Evolutionary conservation across 2,797 vertebrate species (phyloP).

Genomic region (Synaphobranchus kaupii): DNA sequence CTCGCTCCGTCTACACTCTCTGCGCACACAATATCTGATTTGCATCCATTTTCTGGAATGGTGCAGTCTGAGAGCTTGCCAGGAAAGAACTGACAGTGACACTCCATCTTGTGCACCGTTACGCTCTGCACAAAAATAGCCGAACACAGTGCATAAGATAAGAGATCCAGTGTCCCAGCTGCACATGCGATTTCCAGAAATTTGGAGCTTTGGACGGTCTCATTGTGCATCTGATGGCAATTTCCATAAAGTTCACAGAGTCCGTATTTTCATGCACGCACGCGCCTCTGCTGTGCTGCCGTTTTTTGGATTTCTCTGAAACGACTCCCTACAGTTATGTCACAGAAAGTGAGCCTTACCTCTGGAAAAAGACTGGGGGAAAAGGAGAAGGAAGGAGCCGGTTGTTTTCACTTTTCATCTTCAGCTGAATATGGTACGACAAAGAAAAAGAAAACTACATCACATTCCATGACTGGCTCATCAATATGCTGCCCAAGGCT

Average conservation of each 20-base stretch:
- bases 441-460: background rate
- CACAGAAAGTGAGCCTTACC: background rate
- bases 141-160: background rate
- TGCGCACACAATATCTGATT: conserved; percentile 74
- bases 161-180: background rate
- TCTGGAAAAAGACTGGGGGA: background rate
- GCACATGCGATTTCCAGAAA: background rate
- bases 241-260: background rate
- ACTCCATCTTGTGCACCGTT: conserved; percentile 58
- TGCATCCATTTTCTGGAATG: conserved; percentile 76
- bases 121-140: conserved; percentile 29
- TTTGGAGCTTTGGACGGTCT: background rate
- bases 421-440: background rate
- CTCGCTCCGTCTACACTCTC: conserved; percentile 50
- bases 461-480: conserved; percentile 75
- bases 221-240: background rate
- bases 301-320: background rate
- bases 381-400: background rate
- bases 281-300: background rate
- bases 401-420: conserved; percentile 5
- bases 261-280: background rate
- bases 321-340: background rate
- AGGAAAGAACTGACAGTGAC: conserved; percentile 63
- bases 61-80: conserved; percentile 64
- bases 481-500: conserved; percentile 76